phyloP scores from a whole-genome alignment of 2,888 invertebrate species.

The Drosophila infuscata region DNA sequence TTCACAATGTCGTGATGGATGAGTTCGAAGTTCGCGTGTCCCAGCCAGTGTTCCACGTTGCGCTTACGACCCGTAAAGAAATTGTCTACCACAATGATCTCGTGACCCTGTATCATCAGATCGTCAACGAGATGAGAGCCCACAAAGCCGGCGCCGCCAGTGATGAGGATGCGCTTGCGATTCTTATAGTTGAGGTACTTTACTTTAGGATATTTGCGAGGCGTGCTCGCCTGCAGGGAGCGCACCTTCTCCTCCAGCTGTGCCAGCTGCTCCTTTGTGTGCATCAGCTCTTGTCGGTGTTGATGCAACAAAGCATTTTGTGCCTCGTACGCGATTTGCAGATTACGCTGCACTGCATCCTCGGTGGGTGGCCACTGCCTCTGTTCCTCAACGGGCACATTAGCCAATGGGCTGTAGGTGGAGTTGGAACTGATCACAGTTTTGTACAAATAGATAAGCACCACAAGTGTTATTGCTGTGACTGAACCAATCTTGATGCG shows the following conservation, averaged over 20 bases:
- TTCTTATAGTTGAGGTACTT: slow-evolving; percentile 96
- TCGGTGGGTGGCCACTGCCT: slow-evolving; percentile 66
- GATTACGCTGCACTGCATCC: slow-evolving; percentile 51
- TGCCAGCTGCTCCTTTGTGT: slow-evolving; percentile 88
- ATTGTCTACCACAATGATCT: slow-evolving; percentile 98
- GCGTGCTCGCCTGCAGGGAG: slow-evolving; percentile 89
- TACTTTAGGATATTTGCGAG: slow-evolving; percentile 95
- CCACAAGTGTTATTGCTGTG: slow-evolving; percentile 55
- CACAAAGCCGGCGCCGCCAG: slow-evolving; percentile 99
- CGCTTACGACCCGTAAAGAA: slow-evolving; percentile 98
- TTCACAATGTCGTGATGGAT: slow-evolving; percentile 99
- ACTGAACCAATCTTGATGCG: slow-evolving; percentile 59
- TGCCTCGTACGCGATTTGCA: slow-evolving; percentile 62
- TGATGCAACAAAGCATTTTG: slow-evolving; percentile 67
- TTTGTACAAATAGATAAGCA: slow-evolving; percentile 74
- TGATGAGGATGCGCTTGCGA: slow-evolving; percentile 96
- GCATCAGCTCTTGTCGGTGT: slow-evolving; percentile 86
- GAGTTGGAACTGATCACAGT: slow-evolving; percentile 37
- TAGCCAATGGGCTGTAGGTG: not conserved
- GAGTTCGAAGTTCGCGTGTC: slow-evolving; percentile 99
- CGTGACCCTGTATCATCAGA: slow-evolving; percentile 97
- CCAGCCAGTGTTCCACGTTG: slow-evolving; percentile 99
- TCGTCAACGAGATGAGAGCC: slow-evolving; percentile 98
- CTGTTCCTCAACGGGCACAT: slow-evolving; percentile 47
- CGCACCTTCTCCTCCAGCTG: slow-evolving; percentile 90